Conservation (phyloP, 2,113 vertebrate species). For the Brienomyrus brachyistius region DNA sequence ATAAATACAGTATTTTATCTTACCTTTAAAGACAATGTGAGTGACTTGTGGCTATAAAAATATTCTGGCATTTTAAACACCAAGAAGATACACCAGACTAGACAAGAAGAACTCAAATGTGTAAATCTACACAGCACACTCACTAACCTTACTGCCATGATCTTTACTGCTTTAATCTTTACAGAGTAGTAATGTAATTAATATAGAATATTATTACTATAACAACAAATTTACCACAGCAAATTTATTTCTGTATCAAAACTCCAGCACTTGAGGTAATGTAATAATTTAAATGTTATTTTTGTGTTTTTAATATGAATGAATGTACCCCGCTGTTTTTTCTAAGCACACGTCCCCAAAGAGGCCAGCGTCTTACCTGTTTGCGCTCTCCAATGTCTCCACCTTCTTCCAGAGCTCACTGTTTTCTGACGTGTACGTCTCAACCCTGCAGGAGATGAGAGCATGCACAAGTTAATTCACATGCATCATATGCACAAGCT, state of each 20-base stretch:
- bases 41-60: background rate
- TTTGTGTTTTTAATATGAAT: background rate
- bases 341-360: background rate
- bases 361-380: conserved; percentile 69
- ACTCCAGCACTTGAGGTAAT: background rate
- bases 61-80: background rate
- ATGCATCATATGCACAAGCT: too few relatives aligned
- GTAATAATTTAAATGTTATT: background rate
- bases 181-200: background rate
- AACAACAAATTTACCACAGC: background rate
- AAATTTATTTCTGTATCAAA: background rate
- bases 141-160: background rate
- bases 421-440: conserved; percentile 93
- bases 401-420: conserved; percentile 97
- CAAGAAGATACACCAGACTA: background rate
- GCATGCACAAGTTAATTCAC: background rate
- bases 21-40: background rate
- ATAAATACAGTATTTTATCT: background rate
- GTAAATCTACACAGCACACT: background rate
- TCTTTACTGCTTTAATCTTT: background rate
- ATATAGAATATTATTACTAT: background rate
- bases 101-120: background rate
- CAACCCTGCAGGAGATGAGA: conserved; percentile 66
- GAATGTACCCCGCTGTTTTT: background rate
- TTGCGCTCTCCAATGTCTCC: conserved; percentile 91